phyloP scores from a whole-genome alignment of 2,797 vertebrate genomes.

The Muraenolepis orangiensis region DNA sequence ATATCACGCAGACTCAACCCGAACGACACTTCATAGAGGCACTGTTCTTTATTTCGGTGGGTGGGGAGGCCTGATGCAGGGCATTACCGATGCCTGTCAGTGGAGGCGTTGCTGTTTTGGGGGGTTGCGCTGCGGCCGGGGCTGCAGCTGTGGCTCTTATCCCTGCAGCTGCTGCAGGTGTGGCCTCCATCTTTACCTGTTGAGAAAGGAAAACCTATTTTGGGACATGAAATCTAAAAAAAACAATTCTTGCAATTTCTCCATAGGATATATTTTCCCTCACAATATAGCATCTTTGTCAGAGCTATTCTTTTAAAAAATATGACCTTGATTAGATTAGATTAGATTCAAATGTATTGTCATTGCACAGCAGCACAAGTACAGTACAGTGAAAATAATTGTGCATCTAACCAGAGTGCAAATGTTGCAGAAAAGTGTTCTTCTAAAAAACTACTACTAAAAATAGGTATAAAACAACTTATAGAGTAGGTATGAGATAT shows the following conservation, averaged over 20 bases:
- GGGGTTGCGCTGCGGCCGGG: conserved; percentile 66
- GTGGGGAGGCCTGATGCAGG: not conserved
- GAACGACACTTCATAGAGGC: not conserved
- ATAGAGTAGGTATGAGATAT: no score
- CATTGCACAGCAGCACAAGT: no score
- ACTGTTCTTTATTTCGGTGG: not conserved
- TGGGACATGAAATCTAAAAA: not conserved
- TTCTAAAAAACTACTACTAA: no score
- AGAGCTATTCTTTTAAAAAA: not conserved
- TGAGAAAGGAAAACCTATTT: conserved; percentile 29
- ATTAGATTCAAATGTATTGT: no score
- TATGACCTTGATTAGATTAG: not conserved
- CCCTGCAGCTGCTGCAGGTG: conserved; percentile 60
- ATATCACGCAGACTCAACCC: not conserved
- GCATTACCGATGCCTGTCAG: conserved; percentile 82
- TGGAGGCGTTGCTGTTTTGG: conserved; percentile 75
- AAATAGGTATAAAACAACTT: no score
- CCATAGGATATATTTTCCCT: not conserved
- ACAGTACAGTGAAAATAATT: no score
- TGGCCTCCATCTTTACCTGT: conserved; percentile 80
- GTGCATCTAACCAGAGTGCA: no score
- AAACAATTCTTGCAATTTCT: not conserved
- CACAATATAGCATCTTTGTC: not conserved
- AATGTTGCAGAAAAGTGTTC: no score
- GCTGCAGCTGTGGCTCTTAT: conserved; percentile 70